Percentiles rank a stretch among this genome's conserved stretches.
phyloP scores from a whole-genome alignment of 2,797 vertebrate species.

The Gila robusta region DNA sequence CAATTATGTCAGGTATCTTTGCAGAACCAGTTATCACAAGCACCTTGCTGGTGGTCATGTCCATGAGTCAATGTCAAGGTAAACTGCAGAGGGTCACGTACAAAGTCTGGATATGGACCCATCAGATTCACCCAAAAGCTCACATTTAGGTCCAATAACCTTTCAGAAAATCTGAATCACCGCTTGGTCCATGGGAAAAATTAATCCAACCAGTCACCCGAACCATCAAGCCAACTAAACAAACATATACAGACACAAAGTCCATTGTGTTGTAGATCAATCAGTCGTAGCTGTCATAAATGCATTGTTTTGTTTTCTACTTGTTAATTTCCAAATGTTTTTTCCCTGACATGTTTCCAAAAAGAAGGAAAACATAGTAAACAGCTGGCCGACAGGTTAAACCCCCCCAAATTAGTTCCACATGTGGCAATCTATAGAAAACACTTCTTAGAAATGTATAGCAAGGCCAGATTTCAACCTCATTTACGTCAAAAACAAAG shows the following conservation, averaged over 20 bases:
- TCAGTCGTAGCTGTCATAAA: constrained; percentile 16
- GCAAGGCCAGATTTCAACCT: constrained; percentile 16
- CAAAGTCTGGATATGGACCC: not conserved
- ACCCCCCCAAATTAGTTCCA: constrained; percentile 66
- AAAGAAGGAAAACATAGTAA: constrained; percentile 58
- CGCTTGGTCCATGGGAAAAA: not conserved
- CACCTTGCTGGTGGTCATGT: not conserved
- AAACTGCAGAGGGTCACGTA: not conserved
- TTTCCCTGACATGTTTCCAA: constrained; percentile 64
- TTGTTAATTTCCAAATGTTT: constrained; percentile 67
- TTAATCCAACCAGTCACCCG: not conserved
- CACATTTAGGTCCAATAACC: not conserved
- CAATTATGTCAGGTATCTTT: constrained; percentile 13
- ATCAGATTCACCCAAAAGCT: not conserved
- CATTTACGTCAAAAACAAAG: constrained; percentile 31
- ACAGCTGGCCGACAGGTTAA: constrained; percentile 70
- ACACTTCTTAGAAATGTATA: constrained; percentile 41
- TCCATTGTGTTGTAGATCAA: constrained; percentile 25
- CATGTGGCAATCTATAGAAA: constrained; percentile 63
- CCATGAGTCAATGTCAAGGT: not conserved
- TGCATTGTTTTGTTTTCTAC: constrained; percentile 61
- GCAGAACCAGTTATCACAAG: constrained; percentile 20
- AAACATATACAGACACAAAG: constrained; percentile 27
- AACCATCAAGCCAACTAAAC: constrained; percentile 14
- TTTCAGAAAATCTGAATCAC: not conserved